Evolutionary conservation across 2,113 vertebrate genomes (phyloP).

Genomic region (Numenius arquata): DNA sequence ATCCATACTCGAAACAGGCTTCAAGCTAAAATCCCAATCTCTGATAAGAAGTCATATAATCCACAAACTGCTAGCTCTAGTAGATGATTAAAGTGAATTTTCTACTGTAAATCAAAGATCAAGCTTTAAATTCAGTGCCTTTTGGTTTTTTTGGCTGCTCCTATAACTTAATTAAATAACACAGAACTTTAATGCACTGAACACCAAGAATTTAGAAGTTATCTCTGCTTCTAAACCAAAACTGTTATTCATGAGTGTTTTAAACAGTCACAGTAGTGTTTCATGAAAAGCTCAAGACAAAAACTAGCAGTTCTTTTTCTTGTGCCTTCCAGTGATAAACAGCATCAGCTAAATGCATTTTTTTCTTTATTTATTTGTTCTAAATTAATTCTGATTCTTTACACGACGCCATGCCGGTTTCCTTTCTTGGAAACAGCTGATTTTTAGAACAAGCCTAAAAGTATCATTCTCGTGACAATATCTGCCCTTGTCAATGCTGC

Average conservation of each 20-base stretch:
- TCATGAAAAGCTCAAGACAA: not conserved
- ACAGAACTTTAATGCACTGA: not conserved
- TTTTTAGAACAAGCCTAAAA: not conserved
- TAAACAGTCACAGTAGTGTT: not conserved
- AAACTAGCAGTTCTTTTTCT: not conserved
- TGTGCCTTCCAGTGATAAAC: not conserved
- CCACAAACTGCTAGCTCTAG: not conserved
- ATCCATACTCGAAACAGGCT: not conserved
- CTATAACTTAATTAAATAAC: not conserved
- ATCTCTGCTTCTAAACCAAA: not conserved
- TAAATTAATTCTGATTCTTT: not conserved
- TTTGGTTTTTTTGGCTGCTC: not conserved
- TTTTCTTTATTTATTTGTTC: not conserved
- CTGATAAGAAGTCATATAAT: not conserved
- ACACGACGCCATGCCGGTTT: not conserved
- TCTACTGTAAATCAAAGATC: not conserved
- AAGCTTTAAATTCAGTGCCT: not conserved
- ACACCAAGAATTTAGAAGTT: not conserved
- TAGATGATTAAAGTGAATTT: not conserved
- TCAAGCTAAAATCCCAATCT: not conserved
- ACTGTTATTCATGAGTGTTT: not conserved
- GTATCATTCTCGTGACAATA: not conserved
- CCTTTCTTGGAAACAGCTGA: not conserved
- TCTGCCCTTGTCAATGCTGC: not conserved
- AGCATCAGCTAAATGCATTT: not conserved